Evolutionary conservation across 2,113 vertebrate species (phyloP), one percentile per base, ranked within the genome.

Genomic region (Marcusenius ussheri): DNA sequence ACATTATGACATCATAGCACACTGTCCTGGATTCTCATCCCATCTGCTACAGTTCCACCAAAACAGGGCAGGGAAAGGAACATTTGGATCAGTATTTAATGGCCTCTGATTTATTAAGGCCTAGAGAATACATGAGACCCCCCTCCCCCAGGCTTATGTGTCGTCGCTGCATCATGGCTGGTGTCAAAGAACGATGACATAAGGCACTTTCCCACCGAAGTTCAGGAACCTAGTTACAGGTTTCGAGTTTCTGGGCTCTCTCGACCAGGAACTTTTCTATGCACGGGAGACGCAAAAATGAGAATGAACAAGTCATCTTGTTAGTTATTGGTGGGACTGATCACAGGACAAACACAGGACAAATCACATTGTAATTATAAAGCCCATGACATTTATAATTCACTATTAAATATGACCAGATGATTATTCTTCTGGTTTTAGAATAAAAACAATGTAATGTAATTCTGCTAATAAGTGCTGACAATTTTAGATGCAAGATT

Each of bases 1-100:
- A 89, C 21, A 31, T 85, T 85, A 84, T 85, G 80, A 89, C 56
- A 85, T 56, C 74, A 56, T 56, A 10, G 39, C 89, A 45, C 39
- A 85, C 77, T 84, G 89, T 45, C 50, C 77, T 84, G 49, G 50
- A 56, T 83, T 83, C 53, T 47, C 80, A 27, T 51, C 27, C 74
- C 27, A 56, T n/a, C 46, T 50, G 47, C 9, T 87, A 27, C 88
- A 35, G 77, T 8, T 80, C 74, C 19, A 51, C 19, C 49, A 9
- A 62, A 89, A 62, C 50, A 13, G 17, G 45, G 42, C 24, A 42
- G n/a, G 58, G 56, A 58, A 83, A 51, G 11, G 27, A 49, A 80
- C 24, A n/a, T 35, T 45, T 83, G 19, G 13, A 88, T 9, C 45
- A 88, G 86, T 39, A 42, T 39, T 88, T 56, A 31, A 51, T 42